Base-by-base conservation (phyloP, 1,140 invertebrate genomes). In the Halesus radiatus region DNA sequence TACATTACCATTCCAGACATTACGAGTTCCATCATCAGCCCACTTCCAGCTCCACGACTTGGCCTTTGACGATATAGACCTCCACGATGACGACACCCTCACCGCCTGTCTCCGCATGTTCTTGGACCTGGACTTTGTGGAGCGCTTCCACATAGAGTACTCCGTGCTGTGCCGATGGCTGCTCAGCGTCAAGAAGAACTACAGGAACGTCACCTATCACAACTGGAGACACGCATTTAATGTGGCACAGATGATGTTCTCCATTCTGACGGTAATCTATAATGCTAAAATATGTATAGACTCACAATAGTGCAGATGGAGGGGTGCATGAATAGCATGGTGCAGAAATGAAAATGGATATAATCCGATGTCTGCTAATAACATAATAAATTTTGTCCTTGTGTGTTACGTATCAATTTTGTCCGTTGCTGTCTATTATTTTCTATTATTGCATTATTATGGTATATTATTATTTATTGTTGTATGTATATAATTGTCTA, bases 171-270 rank as follows among this genome's bases (percentile, higher is more conserved):
- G 96, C 86, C 92, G 96, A 80, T 98, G 97, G 97, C 89, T 98
- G 29, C 90, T 97, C 62, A 97, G 96, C 84, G 97, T 99, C 6
- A 98, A 98, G 90, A 99, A 98, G 87, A 99, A 99, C 88, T 99
- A 99, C 89, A 92, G 98, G 68, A 96, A 97, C 86, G 97, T 99
- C 16, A 97, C 95, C 10, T 99, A 99, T 86, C 98, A 99, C 87
- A 99, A 98, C 88, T 99, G 97, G 97, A 92, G 97, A 85, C 97
- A 98, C 87, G 97, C 97, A 50, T 98, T 98, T 88, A 98, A 98
- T 87, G 97, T 98, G 52, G 96, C 96, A 3, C 97, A 98, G 88
- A 97, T 97, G 93, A 98, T 98, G 97, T 98, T 98, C 88, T 93
- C 96, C 54, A 98, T 98, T 86, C 88, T 97, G 60, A 97, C 94